Evolutionary conservation across 2,797 vertebrate species (phyloP), one percentile per base, ranked within the genome.

Genomic region (Synaphobranchus kaupii): DNA sequence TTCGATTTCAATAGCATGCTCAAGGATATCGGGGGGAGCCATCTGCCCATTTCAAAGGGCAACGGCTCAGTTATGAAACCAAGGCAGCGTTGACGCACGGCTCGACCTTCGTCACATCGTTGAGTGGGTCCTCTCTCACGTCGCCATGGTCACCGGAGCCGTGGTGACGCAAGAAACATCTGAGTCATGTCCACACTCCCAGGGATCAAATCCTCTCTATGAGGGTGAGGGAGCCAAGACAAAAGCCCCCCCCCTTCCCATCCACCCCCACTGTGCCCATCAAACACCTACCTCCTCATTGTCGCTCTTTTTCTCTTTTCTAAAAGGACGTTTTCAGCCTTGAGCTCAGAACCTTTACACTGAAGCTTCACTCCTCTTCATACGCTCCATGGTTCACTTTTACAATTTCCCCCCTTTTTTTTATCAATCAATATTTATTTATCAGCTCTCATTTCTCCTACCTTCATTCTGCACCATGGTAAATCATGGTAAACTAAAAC

Each of bases 151-250:
- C 84, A 89, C 87, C 54, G 22, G 82, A 80, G 56, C 56, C 44
- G 84, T 28, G 63, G 86, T 81, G 87, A 87, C 66, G 86, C 48
- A 80, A 82, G 68, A 48, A 88, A 20, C 48, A 63, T 89, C 86
- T 92, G 91, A 92, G 84, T 92, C 91, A 92, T 85, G 86, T 87
- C 89, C 90, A 58, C 4, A 68, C 82, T 89, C 81, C 88, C 66
- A 86, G 85, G 44, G 84, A 82, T 87, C 31, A 4, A 54, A 56
- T 28, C 50, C 52, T 34, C 15, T 48, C 22, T 34, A 10, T 31
- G 22, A 4, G 80, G 47, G 8, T 20, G 81, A 83, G 81, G 22
- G 44, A 81, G 78, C 50, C 3, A 56, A 52, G 80, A 83, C n/a
- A 83, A 83, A 54, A 34, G 44, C 78, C 47, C 78, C 7, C 22